Conservation (phyloP, 2,888 invertebrate genomes). For the Tinea semifulvella region DNA sequence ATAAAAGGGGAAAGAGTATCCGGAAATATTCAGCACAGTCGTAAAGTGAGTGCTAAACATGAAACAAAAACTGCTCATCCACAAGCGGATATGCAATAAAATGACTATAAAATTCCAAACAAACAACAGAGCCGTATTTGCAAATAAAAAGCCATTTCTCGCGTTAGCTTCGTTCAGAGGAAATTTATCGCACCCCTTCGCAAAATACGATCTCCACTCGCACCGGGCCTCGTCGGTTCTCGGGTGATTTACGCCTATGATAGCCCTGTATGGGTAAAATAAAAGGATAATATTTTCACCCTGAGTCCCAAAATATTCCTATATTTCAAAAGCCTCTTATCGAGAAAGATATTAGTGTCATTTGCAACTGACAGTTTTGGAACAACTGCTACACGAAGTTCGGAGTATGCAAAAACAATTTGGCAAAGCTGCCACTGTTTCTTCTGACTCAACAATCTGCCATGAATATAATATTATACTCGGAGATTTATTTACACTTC, state of each 20-base stretch:
- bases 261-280: constrained; percentile 39
- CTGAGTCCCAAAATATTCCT: constrained; percentile 21
- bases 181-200: constrained; percentile 48
- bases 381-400: constrained; percentile 15
- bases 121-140: constrained; percentile 34
- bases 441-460: not conserved
- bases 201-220: constrained; percentile 37
- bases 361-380: constrained; percentile 20
- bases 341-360: constrained; percentile 19
- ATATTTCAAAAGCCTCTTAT: constrained; percentile 20
- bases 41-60: constrained; percentile 14
- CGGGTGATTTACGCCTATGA: constrained; percentile 41
- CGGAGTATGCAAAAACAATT: constrained; percentile 14
- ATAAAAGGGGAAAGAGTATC: constrained; percentile 26
- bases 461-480: constrained; percentile 2
- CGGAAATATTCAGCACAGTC: constrained; percentile 10
- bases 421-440: constrained; percentile 12
- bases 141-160: constrained; percentile 50
- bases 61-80: constrained; percentile 20
- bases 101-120: constrained; percentile 31
- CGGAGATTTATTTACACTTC: not conserved
- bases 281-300: constrained; percentile 35
- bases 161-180: constrained; percentile 28
- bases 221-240: constrained; percentile 18
- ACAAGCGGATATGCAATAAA: constrained; percentile 15